Evolutionary conservation across 2,113 vertebrate genomes (phyloP).

Genomic region (Bubalus kerabau): DNA sequence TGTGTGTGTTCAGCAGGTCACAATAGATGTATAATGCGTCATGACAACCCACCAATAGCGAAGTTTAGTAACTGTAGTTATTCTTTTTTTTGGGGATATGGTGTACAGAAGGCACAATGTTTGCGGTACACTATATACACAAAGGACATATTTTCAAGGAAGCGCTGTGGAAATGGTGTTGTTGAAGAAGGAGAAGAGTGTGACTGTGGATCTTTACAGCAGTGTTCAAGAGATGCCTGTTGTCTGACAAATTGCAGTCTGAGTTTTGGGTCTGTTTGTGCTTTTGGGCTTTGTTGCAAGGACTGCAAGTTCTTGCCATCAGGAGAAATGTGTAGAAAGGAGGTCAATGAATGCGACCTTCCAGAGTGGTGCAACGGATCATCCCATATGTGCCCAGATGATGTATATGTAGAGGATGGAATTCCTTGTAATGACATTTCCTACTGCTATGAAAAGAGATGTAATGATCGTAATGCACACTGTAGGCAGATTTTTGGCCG

Average conservation of each 20-base stretch:
- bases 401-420: constrained; percentile 88
- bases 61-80: constrained; percentile 80
- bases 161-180: constrained; percentile 74
- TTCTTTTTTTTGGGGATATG: neutral
- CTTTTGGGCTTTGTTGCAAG: constrained; percentile 74
- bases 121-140: constrained; percentile 8
- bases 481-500: constrained; percentile 86
- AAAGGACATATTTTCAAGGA: neutral
- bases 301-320: constrained; percentile 75
- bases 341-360: constrained; percentile 84
- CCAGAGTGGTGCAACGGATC: constrained; percentile 89
- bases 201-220: constrained; percentile 71
- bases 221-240: constrained; percentile 71
- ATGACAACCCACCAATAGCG: neutral
- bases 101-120: accelerated
- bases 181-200: constrained; percentile 71
- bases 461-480: constrained; percentile 79
- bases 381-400: constrained; percentile 82
- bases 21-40: constrained; percentile 46
- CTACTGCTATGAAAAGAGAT: constrained; percentile 88
- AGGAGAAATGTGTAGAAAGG: constrained; percentile 82
- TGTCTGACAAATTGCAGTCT: constrained; percentile 69
- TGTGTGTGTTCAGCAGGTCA: constrained; percentile 64
- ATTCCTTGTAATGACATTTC: constrained; percentile 77
- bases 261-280: constrained; percentile 59